Evolutionary conservation across 1,140 invertebrate species (phyloP).

Genomic region (Hormaphis cornu): DNA sequence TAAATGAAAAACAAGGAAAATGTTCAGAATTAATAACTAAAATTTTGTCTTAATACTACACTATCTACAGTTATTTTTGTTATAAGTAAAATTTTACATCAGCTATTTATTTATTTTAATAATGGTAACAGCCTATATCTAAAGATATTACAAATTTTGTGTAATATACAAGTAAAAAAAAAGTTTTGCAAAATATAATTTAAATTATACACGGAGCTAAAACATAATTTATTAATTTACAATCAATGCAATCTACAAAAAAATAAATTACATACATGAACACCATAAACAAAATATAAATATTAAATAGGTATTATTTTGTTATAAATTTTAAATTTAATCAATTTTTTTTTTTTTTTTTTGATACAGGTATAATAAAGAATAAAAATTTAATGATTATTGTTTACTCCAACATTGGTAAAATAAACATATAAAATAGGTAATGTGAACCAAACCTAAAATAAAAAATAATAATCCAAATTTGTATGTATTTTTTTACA

Average conservation of each 20-base stretch:
- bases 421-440: conserved; percentile 6
- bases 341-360: conserved; percentile 9
- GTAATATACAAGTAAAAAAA: neutral
- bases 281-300: conserved; percentile 6
- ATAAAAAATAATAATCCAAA: conserved; percentile 6
- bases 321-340: conserved; percentile 10
- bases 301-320: neutral
- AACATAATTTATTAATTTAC: conserved; percentile 5
- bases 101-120: conserved; percentile 25
- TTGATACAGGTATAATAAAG: conserved; percentile 1
- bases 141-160: conserved; percentile 17
- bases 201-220: conserved; percentile 7
- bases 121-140: conserved; percentile 29
- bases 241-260: conserved; percentile 15
- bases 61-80: conserved; percentile 18
- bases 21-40: neutral
- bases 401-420: conserved; percentile 18
- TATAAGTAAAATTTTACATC: neutral
- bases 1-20: neutral
- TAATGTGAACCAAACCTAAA: neutral
- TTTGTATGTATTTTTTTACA: neutral
- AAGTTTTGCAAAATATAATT: neutral
- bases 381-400: neutral
- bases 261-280: conserved; percentile 1
- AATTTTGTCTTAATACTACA: neutral